Evolutionary conservation across 1,140 invertebrate species (phyloP), one percentile per base, ranked within the genome.

Genomic region (Bombus fervidus): DNA sequence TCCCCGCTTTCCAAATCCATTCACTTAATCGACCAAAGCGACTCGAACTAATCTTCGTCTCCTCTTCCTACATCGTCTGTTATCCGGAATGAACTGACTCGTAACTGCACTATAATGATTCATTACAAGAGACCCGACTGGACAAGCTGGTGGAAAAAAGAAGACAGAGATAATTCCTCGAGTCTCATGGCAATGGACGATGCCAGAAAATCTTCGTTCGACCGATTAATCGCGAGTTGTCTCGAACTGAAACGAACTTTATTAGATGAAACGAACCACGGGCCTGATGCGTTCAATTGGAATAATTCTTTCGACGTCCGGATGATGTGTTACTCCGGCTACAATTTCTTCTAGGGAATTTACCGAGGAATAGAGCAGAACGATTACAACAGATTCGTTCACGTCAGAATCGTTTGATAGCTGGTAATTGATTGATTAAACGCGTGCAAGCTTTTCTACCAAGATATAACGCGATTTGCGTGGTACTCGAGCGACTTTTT

Each of bases 351-450:
- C 34, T 18, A 66, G 13, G 3, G 34, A 12, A 15, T 71, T 37
- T 39, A 28, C 53, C 28, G n/a, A 15, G 25, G 75, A 41, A 68
- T 9, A 37, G 31, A 37, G 34, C 13, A 31, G 75, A 84, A 39
- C 43, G 76, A 43, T 80, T 85, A 43, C 68, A 34, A 71, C 75
- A 84, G 82, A 84, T 71, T 72, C 64, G 82, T n/a, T 41, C 41
- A 31, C 47, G 69, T 59, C 62, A 43, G 53, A 47, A 80, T 68
- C 66, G 18, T 12, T 75, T 53, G 37, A 41, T 18, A 31, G 64
- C 25, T 34, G n/a, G 83, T 72, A 80, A 85, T 85, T 79, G 83
- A 72, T 85, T 72, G 76, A 85, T 85, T 85, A 80, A 80, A 31
- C 57, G 53, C 31, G 25, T 12, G n/a, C 73, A 1, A 28, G 64